These are phyloP conservation scores for Pachyramphus minor DNA, from an alignment of 2,113 vertebrate genomes.

Conservation along the genomic window DNA sequence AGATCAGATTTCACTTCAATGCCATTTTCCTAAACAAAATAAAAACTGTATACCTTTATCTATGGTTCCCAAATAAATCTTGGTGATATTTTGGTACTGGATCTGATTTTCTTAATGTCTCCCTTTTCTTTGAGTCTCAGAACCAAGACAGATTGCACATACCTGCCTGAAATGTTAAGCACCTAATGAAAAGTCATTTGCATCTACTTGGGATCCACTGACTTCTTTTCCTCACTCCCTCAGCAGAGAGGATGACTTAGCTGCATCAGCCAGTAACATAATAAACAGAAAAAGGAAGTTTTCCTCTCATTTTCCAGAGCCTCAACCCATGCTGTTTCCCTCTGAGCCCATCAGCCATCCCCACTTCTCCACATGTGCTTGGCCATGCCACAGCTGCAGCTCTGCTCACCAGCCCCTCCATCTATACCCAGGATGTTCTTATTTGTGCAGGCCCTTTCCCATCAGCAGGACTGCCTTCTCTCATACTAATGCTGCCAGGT, in stretches of 20 bases:
- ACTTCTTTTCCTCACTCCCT: neutral
- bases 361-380: accelerated
- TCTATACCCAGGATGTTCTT: accelerated
- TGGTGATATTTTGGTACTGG: neutral
- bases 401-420: accelerated
- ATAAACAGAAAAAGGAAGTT: neutral
- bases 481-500: neutral
- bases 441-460: accelerated
- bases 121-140: neutral
- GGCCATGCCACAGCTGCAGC: accelerated
- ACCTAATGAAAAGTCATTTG: neutral
- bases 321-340: neutral
- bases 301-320: neutral
- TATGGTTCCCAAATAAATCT: neutral
- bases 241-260: neutral
- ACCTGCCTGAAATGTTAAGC: neutral
- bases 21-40: neutral
- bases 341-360: neutral
- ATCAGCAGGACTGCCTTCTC: neutral
- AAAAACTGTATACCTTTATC: neutral
- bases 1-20: constrained; percentile 2
- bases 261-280: neutral
- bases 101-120: neutral
- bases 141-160: neutral
- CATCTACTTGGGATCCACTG: neutral